Evolutionary conservation across 2,113 vertebrate species (phyloP).

Genomic region (Scatophagus argus): DNA sequence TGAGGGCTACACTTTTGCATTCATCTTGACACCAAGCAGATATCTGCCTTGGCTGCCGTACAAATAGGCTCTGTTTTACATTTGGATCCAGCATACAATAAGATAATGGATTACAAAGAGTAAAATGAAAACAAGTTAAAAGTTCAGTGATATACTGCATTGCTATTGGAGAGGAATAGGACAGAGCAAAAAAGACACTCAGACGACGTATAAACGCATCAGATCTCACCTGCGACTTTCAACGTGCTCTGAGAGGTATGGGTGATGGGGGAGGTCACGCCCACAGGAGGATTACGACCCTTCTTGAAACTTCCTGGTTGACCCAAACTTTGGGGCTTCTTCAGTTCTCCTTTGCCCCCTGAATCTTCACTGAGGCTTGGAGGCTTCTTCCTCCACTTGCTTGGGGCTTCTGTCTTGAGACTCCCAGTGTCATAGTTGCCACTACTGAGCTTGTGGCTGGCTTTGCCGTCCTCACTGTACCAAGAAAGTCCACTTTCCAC

Average conservation of each 20-base stretch:
- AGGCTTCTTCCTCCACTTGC: slow-evolving; percentile 93
- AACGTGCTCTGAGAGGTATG: slow-evolving; percentile 92
- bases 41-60: slow-evolving; percentile 54
- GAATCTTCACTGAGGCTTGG: slow-evolving; percentile 84
- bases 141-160: not conserved
- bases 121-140: slow-evolving; percentile 24
- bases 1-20: slow-evolving; percentile 21
- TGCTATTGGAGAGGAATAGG: not conserved
- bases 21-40: slow-evolving; percentile 49
- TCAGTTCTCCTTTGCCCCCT: slow-evolving; percentile 84
- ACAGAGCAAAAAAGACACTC: not conserved
- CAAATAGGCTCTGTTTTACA: slow-evolving; percentile 40
- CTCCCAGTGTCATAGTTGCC: slow-evolving; percentile 91
- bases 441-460: slow-evolving; percentile 84
- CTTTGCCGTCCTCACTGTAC: slow-evolving; percentile 94
- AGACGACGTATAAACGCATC: not conserved
- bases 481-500: slow-evolving; percentile 95
- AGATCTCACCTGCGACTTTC: slow-evolving; percentile 91
- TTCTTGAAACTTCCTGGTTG: slow-evolving; percentile 90
- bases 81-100: slow-evolving; percentile 43
- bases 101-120: slow-evolving; percentile 42
- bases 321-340: slow-evolving; percentile 91
- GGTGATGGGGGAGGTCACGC: slow-evolving; percentile 96
- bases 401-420: slow-evolving; percentile 92
- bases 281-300: slow-evolving; percentile 92